Base-by-base conservation (phyloP, 2,888 invertebrate species). In the Limnephilus lunatus region DNA sequence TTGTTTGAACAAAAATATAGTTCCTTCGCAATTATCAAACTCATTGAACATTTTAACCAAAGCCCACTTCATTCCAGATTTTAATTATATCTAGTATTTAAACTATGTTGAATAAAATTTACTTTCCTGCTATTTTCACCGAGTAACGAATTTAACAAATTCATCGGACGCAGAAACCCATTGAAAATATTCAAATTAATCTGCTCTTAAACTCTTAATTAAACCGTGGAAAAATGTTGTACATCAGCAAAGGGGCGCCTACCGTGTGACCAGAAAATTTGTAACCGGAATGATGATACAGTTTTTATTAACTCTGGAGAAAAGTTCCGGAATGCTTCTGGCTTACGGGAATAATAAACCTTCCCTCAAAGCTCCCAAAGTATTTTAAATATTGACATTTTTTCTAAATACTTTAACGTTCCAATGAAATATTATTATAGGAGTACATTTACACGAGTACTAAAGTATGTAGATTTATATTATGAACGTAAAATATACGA, bases 361-460 rank as follows among this genome's bases (percentile, higher is more conserved):
- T 25, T 7, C 68, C 68, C 9, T 68, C 9, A 82, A 48, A 89
- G 35, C 89, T 32, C n/a, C 7, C 35, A 44, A 39, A 68, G 25
- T 89, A 81, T 89, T 89, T 81, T 89, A 19, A 81, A 89, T 81
- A 89, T 89, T 80, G 81, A 31, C 39, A 32, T 89, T 81, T 32
- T 89, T 89, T 85, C 19, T 15, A 68, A 25, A 68, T 68, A 25
- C 25, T 9, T 68, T 25, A 25, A 68, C 25, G 25, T 68, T 68
- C 68, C 68, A 68, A 25, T 68, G 7, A 25, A 68, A 68, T 53
- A 25, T n/a, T 68, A 68, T 9, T 68, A 25, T 68, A n/a, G 25
- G 9, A 9, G 25, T 9, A n/a, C 9, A 7, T 25, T 68, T 25
- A 9, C 1, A 25, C 25, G 19, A 15, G 4, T 19, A 68, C 5